A percentile compares a stretch with the other conserved stretches of the same genome.
Evolutionary conservation across 2,113 vertebrate genomes (phyloP).

Genomic region (Serilophus lunatus): DNA sequence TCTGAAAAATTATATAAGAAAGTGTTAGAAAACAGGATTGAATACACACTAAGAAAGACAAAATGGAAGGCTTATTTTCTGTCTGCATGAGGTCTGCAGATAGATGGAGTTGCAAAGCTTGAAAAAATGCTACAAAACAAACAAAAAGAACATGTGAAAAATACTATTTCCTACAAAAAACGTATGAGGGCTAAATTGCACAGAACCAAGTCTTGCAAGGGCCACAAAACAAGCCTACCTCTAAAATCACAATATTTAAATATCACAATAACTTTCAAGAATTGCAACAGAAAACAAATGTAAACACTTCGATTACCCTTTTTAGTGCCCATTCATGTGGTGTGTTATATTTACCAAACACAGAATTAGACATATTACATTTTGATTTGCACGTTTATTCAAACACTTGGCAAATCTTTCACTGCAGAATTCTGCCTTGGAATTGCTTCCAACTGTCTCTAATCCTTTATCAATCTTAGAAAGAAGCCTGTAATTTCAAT

Average conservation of each 20-base stretch:
- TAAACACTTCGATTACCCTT: background rate
- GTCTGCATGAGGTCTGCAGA: background rate
- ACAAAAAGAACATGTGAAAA: background rate
- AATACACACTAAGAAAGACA: background rate
- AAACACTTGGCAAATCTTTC: constrained; percentile 7
- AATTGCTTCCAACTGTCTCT: constrained; percentile 39
- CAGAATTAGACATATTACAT: background rate
- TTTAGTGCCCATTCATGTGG: background rate
- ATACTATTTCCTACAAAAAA: background rate
- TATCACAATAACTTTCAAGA: background rate
- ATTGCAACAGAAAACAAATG: background rate
- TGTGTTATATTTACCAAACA: background rate
- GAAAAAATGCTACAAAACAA: background rate
- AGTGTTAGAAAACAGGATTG: background rate
- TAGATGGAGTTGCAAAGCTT: background rate
- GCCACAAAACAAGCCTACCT: background rate
- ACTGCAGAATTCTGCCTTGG: background rate
- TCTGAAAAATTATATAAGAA: background rate
- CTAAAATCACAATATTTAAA: background rate
- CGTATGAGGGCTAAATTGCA: background rate
- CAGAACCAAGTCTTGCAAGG: background rate
- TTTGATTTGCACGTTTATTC: background rate
- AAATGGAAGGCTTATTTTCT: background rate
- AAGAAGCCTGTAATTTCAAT: constrained; percentile 33
- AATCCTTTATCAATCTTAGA: constrained; percentile 27